phyloP scores from a whole-genome alignment of 2,797 vertebrate genomes.

The Pantherophis vulpinus region DNA sequence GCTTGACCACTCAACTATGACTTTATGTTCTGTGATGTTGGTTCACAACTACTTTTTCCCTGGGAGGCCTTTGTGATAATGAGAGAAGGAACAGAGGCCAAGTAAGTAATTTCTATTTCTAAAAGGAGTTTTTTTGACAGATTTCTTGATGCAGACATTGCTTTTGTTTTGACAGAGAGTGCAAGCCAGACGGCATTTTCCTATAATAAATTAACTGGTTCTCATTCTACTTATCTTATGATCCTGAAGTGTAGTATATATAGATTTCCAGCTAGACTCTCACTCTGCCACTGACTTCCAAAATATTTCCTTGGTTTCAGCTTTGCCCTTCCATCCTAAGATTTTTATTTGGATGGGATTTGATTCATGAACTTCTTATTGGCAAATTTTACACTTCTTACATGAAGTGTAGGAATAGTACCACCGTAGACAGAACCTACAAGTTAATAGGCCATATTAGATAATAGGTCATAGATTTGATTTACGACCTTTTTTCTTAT shows the following conservation, averaged over 20 bases:
- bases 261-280: neutral
- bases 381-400: neutral
- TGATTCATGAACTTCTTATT: neutral
- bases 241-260: neutral
- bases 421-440: neutral
- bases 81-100: neutral
- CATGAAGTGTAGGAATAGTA: neutral
- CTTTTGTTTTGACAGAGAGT: neutral
- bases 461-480: neutral
- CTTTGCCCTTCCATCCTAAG: neutral
- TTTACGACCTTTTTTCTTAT: no score
- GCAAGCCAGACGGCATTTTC: neutral
- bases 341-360: neutral
- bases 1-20: neutral
- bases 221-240: neutral
- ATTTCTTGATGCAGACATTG: neutral
- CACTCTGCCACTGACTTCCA: neutral
- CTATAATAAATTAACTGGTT: neutral
- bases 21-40: neutral
- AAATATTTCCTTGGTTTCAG: neutral
- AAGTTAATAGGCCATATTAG: neutral
- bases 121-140: neutral
- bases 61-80: neutral
- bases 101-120: neutral
- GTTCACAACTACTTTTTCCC: neutral